A percentile compares a stretch with the other conserved stretches of the same genome.
phyloP scores from a whole-genome alignment of 2,113 vertebrate genomes.

The Cnemophilus loriae region DNA sequence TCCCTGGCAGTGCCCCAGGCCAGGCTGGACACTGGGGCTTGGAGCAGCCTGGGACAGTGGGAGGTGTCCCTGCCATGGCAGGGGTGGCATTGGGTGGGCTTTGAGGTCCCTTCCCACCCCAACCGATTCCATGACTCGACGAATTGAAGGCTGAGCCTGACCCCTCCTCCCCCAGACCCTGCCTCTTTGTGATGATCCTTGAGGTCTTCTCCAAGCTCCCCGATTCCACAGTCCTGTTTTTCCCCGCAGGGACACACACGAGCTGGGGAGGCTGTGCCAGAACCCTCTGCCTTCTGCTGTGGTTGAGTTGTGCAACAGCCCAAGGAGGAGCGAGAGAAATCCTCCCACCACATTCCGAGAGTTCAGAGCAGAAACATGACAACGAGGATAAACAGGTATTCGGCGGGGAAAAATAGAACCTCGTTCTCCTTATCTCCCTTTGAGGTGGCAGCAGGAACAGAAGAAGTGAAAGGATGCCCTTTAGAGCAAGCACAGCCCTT shows the following conservation, averaged over 20 bases:
- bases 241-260: accelerated
- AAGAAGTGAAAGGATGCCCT: background rate
- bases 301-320: background rate
- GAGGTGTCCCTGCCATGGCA: background rate
- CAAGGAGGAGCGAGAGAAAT: background rate
- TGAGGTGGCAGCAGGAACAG: background rate
- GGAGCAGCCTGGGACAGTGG: background rate
- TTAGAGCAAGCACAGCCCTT: background rate
- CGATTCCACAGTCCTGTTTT: accelerated
- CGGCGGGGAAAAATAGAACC: background rate
- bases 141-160: accelerated
- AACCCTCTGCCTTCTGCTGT: background rate
- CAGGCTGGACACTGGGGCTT: background rate
- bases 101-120: accelerated
- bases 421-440: background rate
- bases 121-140: background rate
- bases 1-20: background rate
- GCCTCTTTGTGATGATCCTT: background rate
- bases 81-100: accelerated
- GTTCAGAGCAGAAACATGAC: background rate
- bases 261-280: background rate
- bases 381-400: background rate
- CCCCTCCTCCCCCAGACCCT: background rate
- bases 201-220: background rate
- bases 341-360: background rate